These are phyloP conservation scores for Anadara kagoshimensis DNA, from an alignment of 1,140 invertebrate species.

Conservation along the genomic window DNA sequence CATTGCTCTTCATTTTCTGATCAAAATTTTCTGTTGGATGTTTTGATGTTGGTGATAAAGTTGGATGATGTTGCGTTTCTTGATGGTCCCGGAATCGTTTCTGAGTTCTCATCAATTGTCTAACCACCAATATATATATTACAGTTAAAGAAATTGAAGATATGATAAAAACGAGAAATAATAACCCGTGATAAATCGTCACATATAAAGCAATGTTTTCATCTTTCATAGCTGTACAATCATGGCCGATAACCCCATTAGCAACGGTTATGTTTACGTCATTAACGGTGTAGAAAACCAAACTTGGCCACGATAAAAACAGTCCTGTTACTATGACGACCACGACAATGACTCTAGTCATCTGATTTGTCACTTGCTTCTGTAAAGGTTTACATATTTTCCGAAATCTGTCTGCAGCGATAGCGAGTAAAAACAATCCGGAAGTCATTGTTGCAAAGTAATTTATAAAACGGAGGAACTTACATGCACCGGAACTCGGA, in stretches of 20 bases:
- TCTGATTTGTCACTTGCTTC: conserved; percentile 9
- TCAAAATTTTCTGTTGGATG: neutral
- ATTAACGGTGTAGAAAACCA: conserved; percentile 5
- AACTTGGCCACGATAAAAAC: conserved; percentile 16
- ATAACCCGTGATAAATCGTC: neutral
- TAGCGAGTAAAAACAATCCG: conserved; percentile 11
- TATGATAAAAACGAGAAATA: neutral
- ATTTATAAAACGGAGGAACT: conserved; percentile 10
- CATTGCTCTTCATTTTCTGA: neutral
- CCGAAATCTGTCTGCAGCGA: conserved; percentile 3
- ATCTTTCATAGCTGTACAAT: conserved; percentile 13
- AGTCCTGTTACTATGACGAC: neutral
- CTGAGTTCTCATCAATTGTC: neutral
- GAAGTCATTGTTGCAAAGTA: conserved; percentile 12
- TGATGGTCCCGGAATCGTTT: neutral
- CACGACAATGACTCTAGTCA: conserved; percentile 2
- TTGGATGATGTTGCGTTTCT: neutral
- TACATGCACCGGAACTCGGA: neutral
- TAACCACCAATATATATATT: neutral
- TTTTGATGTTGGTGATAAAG: neutral
- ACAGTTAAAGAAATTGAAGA: neutral
- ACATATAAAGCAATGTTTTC: neutral
- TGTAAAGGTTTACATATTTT: conserved; percentile 20
- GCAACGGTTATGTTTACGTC: conserved; percentile 2
- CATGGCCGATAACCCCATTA: neutral